These are phyloP conservation scores for Philotrypesis tridentata DNA, from an alignment of 1,140 invertebrate species.

Conservation along the genomic window DNA sequence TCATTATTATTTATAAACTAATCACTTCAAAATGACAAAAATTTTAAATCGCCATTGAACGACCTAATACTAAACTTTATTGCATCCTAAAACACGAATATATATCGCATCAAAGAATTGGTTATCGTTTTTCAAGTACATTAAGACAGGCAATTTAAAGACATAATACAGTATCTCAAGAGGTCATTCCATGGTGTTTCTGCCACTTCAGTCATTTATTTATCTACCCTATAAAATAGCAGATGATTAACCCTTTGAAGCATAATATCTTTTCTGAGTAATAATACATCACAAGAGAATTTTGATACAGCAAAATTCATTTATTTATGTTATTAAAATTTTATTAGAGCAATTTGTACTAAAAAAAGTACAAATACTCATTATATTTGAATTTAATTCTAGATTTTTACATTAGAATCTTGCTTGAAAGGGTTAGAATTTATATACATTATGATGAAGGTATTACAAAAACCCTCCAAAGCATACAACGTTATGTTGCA, in stretches of 20 bases:
- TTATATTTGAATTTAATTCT: neutral
- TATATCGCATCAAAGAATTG: neutral
- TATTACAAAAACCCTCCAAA: constrained; percentile 33
- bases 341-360: neutral
- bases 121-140: neutral
- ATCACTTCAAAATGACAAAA: constrained; percentile 12
- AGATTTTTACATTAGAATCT: neutral
- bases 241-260: constrained; percentile 36
- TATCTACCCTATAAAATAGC: constrained; percentile 32
- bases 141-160: neutral
- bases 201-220: constrained; percentile 7
- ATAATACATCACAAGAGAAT: neutral
- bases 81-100: constrained; percentile 3
- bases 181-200: constrained; percentile 1
- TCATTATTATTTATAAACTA: neutral
- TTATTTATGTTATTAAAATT: neutral
- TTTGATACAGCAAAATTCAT: neutral
- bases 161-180: neutral
- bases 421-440: constrained; percentile 34
- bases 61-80: neutral
- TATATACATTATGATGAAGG: constrained; percentile 35
- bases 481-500: constrained; percentile 24
- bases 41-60: constrained; percentile 8
- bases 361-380: too few species aligned
- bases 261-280: neutral